phyloP scores from a whole-genome alignment of 2,113 vertebrate genomes.

The Oryzias curvinotus region DNA sequence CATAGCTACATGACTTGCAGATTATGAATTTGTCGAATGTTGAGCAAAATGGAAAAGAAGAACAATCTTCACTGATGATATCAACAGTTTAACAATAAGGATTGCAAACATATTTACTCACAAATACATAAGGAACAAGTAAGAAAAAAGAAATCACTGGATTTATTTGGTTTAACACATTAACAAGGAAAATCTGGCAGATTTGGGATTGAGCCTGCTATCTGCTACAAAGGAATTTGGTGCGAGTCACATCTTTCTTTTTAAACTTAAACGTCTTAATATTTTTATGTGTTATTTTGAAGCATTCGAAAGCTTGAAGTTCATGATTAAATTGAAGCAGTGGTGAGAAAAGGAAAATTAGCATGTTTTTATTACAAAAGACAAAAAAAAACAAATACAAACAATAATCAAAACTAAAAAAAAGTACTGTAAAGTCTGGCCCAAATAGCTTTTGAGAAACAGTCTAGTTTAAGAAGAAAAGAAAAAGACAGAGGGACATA shows the following conservation, averaged over 20 bases:
- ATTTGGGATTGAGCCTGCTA: constrained; percentile 26
- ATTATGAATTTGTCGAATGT: neutral
- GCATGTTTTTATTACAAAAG: constrained; percentile 7
- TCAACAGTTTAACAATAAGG: constrained; percentile 60
- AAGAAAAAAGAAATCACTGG: constrained; percentile 26
- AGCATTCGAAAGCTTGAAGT: no score
- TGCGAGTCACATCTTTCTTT: neutral
- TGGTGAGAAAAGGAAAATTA: no score
- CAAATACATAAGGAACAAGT: constrained; percentile 30
- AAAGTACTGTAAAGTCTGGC: no score
- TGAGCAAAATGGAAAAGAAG: constrained; percentile 9
- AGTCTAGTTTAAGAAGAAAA: no score
- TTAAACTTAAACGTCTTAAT: neutral
- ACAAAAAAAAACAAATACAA: neutral
- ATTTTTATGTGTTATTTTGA: neutral
- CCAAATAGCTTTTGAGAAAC: no score
- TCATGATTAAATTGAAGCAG: no score
- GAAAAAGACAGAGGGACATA: no score
- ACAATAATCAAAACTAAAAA: no score
- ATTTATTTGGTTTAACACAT: constrained; percentile 9
- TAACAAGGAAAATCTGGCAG: constrained; percentile 13
- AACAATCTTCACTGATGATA: constrained; percentile 28
- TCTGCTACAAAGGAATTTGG: constrained; percentile 1
- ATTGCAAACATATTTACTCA: constrained; percentile 60
- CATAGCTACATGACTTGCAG: no score